These are phyloP conservation scores for Phyllotreta striolata DNA, from an alignment of 2,888 invertebrate genomes.

Conservation along the genomic window DNA sequence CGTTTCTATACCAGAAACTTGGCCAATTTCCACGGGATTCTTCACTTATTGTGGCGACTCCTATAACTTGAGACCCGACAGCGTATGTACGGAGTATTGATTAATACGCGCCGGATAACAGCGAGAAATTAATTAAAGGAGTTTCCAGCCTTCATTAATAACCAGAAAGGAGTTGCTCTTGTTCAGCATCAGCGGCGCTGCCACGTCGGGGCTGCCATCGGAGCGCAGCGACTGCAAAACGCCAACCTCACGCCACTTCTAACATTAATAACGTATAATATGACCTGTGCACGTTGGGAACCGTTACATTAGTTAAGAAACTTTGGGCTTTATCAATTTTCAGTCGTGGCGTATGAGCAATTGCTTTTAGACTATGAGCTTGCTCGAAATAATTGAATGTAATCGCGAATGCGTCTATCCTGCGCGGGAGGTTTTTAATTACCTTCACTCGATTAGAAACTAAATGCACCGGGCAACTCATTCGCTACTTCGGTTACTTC, in stretches of 20 bases:
- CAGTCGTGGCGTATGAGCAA: conserved; percentile 19
- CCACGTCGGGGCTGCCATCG: conserved; percentile 34
- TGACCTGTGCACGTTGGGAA: conserved; percentile 35
- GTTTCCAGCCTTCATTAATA: conserved; percentile 63
- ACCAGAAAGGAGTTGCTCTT: conserved; percentile 57
- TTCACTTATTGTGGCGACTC: too few species aligned
- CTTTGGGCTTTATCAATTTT: conserved; percentile 33
- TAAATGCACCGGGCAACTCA: too few species aligned
- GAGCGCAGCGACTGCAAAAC: conserved; percentile 38
- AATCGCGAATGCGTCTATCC: neutral
- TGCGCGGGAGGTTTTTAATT: too few species aligned
- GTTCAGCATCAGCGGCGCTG: conserved; percentile 48
- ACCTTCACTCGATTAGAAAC: too few species aligned
- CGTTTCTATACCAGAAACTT: too few species aligned
- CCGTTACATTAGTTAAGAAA: conserved; percentile 33
- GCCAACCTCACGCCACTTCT: conserved; percentile 40
- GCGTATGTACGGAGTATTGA: conserved; percentile 57
- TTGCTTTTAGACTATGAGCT: conserved; percentile 9
- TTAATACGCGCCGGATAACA: conserved; percentile 62
- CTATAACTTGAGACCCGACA: conserved; percentile 43
- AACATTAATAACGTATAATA: conserved; percentile 43
- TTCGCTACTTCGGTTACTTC: too few species aligned
- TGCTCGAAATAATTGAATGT: neutral
- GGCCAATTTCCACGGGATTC: too few species aligned
- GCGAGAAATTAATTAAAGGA: conserved; percentile 63